Evolutionary conservation across 2,113 vertebrate genomes (phyloP), one percentile per base, ranked within the genome.

Genomic region (Corythaixoides concolor): DNA sequence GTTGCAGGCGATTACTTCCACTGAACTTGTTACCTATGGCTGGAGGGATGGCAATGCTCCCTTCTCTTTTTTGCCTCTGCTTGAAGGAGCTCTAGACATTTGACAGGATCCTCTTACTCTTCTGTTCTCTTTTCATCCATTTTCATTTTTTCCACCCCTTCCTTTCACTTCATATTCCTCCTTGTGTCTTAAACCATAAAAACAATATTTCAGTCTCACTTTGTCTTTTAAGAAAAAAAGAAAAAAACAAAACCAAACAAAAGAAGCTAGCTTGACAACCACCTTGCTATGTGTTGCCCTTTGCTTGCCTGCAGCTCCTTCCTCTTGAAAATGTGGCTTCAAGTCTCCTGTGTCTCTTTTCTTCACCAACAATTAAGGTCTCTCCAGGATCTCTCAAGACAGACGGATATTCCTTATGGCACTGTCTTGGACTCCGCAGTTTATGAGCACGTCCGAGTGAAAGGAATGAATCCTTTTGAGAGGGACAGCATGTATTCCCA

Each of bases 401-500:
- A 99, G 97, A 99, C 99, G 2, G 99, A 99, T 77, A 98, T 99
- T 92, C 99, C 99, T 11, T 99, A 99, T 0, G 99, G 99, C 78
- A 99, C 99, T 0, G 99, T 99, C 37, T 91, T 99, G 96, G 99
- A 99, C 97, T 99, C 99, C 0, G 99, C 99, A 0, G 99, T 99
- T 15, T 99, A 99, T 26, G 99, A 99, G 85, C 99, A 99, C 30
- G 98, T 99, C 43, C 99, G 99, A 63, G 98, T 99, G 97, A 99
- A 99, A 93, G 98, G 99, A 9, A 98, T 99, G 99, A 99, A 99
- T 94, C 99, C 99, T 84, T 99, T 99, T 15, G 99, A 99, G 98
- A 98, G 99, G 94, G 99, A 99, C 96, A 99, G 99, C 95, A 99
- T 99, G 99, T 99, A 99, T 93, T 98, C 99, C 52, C 99, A 99